phyloP scores from a whole-genome alignment of 2,888 invertebrate species.

The Trachelus stipa region DNA sequence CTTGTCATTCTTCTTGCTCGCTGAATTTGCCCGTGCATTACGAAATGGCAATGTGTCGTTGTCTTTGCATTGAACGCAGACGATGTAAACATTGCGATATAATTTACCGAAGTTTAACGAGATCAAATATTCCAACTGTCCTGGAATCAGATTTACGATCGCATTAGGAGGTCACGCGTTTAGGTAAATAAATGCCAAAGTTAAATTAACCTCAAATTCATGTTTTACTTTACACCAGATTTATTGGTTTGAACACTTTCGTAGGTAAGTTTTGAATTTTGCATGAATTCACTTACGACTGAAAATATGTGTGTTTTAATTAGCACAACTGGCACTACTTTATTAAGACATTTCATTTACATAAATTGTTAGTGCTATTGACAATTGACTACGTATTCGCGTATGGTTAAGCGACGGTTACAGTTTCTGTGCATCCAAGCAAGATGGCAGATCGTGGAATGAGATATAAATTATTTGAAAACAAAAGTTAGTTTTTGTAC shows the following conservation, averaged over 20 bases:
- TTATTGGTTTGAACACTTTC: no score
- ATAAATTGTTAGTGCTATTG: background rate
- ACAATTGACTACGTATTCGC: background rate
- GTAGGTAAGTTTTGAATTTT: background rate
- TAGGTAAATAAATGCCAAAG: background rate
- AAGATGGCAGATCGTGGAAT: background rate
- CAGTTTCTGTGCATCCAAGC: background rate
- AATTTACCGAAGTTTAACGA: background rate
- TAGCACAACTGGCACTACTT: background rate
- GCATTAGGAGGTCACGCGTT: background rate
- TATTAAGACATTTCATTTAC: background rate
- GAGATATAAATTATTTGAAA: background rate
- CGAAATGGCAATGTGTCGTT: background rate
- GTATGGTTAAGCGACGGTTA: background rate
- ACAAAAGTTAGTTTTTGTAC: background rate
- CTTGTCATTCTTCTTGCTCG: background rate
- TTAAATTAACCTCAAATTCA: no score
- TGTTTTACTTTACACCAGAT: no score
- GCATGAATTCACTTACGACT: background rate
- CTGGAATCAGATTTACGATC: background rate
- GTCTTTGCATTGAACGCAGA: background rate
- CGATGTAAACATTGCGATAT: background rate
- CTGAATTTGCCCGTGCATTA: background rate
- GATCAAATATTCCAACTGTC: background rate
- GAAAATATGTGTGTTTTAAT: background rate